Evolutionary conservation across 35 echinoderm and acorn worm species (phyloP).

Genomic region (Heliocidaris erythrogramma): DNA sequence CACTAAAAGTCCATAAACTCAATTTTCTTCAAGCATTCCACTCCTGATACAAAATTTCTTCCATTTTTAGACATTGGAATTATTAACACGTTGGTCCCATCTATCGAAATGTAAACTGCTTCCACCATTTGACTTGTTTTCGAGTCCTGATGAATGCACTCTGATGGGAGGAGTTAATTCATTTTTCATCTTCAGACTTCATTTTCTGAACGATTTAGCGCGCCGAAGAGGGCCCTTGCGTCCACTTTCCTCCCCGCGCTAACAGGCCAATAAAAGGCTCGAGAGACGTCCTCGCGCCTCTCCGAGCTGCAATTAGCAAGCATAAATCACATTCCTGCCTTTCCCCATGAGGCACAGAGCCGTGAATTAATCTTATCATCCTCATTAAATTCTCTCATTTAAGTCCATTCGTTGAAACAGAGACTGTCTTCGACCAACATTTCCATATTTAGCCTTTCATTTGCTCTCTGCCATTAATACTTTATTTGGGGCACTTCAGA

Average conservation of each 20-base stretch:
- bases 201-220: not conserved
- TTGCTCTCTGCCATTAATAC: no score
- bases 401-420: not conserved
- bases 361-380: not conserved
- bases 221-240: not conserved
- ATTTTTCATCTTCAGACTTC: no score
- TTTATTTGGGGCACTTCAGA: no score
- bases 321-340: constrained; percentile 3
- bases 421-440: not conserved
- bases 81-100: not conserved
- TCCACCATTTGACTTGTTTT: not conserved
- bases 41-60: no score
- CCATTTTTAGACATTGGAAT: no score
- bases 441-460: not conserved
- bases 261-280: not conserved
- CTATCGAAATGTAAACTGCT: not conserved
- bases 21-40: no score
- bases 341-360: not conserved
- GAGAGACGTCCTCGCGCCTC: not conserved
- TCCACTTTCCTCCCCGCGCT: not conserved
- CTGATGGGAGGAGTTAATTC: not conserved
- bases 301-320: not conserved
- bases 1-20: no score
- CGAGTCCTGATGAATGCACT: not conserved
- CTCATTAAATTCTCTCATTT: not conserved